These are phyloP conservation scores for Callaeas wilsoni DNA, from an alignment of 2,113 vertebrate genomes.

Conservation along the genomic window DNA sequence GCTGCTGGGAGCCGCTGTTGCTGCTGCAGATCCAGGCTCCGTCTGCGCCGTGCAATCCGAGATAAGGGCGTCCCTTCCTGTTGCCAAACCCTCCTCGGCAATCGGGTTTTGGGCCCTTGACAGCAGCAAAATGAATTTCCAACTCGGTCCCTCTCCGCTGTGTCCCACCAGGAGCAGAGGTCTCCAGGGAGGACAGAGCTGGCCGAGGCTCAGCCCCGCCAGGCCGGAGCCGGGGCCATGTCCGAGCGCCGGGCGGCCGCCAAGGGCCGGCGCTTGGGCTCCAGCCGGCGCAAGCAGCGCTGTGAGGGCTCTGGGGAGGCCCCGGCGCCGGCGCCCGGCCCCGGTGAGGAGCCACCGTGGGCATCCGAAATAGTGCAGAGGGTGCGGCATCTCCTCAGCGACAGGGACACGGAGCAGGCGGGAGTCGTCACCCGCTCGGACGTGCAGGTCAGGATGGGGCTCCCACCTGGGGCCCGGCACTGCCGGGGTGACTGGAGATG, in stretches of 20 bases:
- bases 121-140: background rate
- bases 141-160: accelerated
- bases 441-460: constrained; percentile 53
- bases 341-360: background rate
- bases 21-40: accelerated
- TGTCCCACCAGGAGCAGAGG: background rate
- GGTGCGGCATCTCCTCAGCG: constrained; percentile 36
- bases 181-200: accelerated
- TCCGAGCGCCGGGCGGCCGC: constrained; percentile 43
- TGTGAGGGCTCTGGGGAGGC: background rate
- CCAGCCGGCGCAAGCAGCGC: constrained; percentile 66
- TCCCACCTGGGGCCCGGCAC: background rate
- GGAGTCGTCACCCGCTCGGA: constrained; percentile 61
- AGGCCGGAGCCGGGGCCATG: background rate
- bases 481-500: accelerated
- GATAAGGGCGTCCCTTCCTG: background rate
- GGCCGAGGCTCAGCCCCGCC: background rate
- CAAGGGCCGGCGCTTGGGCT: constrained; percentile 77
- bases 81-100: background rate
- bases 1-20: accelerated
- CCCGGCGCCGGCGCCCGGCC: accelerated
- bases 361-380: background rate
- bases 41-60: accelerated
- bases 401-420: background rate
- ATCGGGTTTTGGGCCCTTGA: accelerated